A percentile compares a stretch with the other conserved stretches of the same genome.
Evolutionary conservation across 2,113 vertebrate genomes (phyloP).

Genomic region (Apodemus sylvaticus): DNA sequence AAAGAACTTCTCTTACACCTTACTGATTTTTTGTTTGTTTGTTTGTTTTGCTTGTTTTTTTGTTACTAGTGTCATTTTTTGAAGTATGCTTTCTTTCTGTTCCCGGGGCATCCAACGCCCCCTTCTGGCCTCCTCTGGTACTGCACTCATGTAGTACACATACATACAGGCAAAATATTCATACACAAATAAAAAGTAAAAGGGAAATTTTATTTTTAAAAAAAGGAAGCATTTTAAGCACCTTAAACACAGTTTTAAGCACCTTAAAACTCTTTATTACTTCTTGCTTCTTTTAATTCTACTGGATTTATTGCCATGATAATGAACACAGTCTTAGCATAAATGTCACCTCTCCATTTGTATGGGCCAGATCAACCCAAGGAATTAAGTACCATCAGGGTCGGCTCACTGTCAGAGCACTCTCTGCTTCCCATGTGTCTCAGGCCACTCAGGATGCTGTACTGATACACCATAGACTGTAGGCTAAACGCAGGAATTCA

Average conservation of each 20-base stretch:
- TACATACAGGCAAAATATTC: background rate
- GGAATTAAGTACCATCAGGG: background rate
- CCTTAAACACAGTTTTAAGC: too few relatives aligned
- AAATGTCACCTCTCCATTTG: background rate
- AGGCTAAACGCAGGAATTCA: background rate
- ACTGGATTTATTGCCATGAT: background rate
- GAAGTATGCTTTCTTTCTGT: background rate
- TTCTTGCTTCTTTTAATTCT: slow-evolving; percentile 2
- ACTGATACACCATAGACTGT: background rate
- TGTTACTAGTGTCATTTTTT: background rate
- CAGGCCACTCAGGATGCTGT: background rate
- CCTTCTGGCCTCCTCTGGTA: background rate
- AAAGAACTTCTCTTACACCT: background rate
- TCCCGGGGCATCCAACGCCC: background rate
- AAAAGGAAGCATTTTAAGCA: background rate
- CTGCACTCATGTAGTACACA: background rate
- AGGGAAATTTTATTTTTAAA: background rate
- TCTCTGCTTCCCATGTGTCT: background rate
- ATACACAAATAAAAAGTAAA: background rate
- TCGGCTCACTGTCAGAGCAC: background rate
- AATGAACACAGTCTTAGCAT: background rate
- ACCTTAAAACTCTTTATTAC: background rate
- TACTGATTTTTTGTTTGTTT: too few relatives aligned
- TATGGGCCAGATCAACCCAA: background rate
- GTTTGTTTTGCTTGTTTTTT: background rate